Percentiles rank a stretch among this genome's conserved stretches.
These are phyloP conservation scores for Sarcophaga variegata DNA, from an alignment of 2,888 invertebrate species.

Conservation along the genomic window DNA sequence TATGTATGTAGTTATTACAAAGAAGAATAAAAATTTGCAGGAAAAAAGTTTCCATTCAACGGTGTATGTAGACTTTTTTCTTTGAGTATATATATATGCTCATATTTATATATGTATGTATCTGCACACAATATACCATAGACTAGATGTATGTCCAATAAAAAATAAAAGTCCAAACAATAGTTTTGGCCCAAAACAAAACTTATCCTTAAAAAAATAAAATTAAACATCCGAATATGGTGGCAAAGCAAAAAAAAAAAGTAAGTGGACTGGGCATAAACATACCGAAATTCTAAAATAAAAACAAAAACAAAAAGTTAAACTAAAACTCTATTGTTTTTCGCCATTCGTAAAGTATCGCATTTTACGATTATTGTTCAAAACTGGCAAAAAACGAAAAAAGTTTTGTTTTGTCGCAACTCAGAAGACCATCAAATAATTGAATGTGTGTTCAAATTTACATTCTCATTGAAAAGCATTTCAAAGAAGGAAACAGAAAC, in stretches of 20 bases:
- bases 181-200: conserved; percentile 45
- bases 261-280: neutral
- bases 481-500: neutral
- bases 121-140: neutral
- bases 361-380: conserved; percentile 65
- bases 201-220: conserved; percentile 18
- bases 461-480: conserved; percentile 50
- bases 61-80: too few relatives aligned
- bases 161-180: conserved; percentile 39
- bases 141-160: neutral
- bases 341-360: conserved; percentile 57
- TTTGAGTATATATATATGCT: too few relatives aligned
- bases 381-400: conserved; percentile 26
- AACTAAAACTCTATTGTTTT: conserved; percentile 57
- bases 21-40: too few relatives aligned
- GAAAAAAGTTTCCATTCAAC: too few relatives aligned
- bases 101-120: neutral
- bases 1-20: too few relatives aligned
- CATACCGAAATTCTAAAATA: neutral
- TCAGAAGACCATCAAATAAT: conserved; percentile 65
- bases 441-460: conserved; percentile 65
- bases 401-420: conserved; percentile 58
- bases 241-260: conserved; percentile 48
- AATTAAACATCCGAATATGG: conserved; percentile 44
- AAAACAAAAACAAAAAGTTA: conserved; percentile 29